Base-by-base conservation (phyloP, 1,140 invertebrate genomes). In the Drosophila erecta region DNA sequence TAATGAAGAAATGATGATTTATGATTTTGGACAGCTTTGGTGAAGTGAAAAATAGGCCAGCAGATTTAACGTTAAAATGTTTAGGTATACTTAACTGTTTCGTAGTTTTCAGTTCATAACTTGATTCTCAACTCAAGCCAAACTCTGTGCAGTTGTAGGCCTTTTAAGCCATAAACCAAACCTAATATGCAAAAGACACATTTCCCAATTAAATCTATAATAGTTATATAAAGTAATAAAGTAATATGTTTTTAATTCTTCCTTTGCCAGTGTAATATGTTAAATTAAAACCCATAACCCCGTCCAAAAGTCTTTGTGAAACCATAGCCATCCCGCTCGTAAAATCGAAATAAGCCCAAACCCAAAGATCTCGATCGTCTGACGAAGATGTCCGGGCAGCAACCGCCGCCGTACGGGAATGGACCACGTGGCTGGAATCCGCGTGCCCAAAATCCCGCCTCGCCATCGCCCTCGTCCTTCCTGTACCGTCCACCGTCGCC, bases 401-500 rank as follows among this genome's bases (percentile, higher is more conserved):
- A 93, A 85, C 92, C 93, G 74, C 93, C 93, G 79, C 93, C 93
- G 67, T 93, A 93, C 79, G 93, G 93, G 84, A 93, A 92, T 92
- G 92, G 73, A 79, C 93, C 78, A 75, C 92, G 93, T 84, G 92
- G 93, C 70, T 91, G 90, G 90, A 90, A 91, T 84, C 90, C 90
- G 49, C 90, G 90, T 61, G 76, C 72, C 20, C 76, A 73, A 17
- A 90, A 90, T 74, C 76, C 90, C 57, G 77, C 83, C 57, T 87
- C 90, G 14, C 83, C 90, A 15, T 92, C 91, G 33, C 93, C 94
- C 24, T 94, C 93, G 24, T 93, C 94, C 4, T 92, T 94, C 37
- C 89, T 94, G 64, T 95, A 94, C 87, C 93, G 94, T 41, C 94
- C 94, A 12, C 93, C 94, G 4, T 95, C 95, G 40, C 95, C 95